Conservation (phyloP, 2,797 vertebrate genomes). For the Silurus aristotelis region DNA sequence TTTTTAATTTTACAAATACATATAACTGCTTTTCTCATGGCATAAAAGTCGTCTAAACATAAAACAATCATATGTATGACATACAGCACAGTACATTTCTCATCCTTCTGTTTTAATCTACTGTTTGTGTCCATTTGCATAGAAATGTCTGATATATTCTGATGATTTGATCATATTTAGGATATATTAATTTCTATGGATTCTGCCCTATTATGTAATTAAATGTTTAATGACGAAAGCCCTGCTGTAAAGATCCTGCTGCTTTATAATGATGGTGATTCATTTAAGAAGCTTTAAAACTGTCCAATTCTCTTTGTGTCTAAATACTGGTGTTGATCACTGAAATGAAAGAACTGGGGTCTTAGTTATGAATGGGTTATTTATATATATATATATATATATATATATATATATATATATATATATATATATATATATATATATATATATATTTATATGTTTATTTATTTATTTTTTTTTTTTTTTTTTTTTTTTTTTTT, state of each 20-base stretch:
- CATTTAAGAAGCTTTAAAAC: background rate
- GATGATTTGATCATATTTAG: constrained; percentile 11
- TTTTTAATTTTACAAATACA: background rate
- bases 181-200: background rate
- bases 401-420: no score
- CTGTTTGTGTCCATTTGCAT: background rate
- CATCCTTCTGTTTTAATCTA: background rate
- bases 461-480: no score
- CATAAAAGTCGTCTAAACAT: background rate
- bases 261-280: constrained; percentile 2
- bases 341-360: background rate
- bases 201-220: constrained; percentile 13
- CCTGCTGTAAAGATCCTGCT: constrained; percentile 12
- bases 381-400: no score
- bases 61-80: background rate
- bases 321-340: background rate
- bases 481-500: no score
- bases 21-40: background rate
- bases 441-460: background rate
- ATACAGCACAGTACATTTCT: background rate
- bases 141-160: background rate
- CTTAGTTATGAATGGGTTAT: background rate
- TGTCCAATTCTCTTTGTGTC: background rate
- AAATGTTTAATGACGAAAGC: background rate
- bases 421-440: background rate